phyloP scores from a whole-genome alignment of 1,140 invertebrate species.

The Penaeus japonicus region DNA sequence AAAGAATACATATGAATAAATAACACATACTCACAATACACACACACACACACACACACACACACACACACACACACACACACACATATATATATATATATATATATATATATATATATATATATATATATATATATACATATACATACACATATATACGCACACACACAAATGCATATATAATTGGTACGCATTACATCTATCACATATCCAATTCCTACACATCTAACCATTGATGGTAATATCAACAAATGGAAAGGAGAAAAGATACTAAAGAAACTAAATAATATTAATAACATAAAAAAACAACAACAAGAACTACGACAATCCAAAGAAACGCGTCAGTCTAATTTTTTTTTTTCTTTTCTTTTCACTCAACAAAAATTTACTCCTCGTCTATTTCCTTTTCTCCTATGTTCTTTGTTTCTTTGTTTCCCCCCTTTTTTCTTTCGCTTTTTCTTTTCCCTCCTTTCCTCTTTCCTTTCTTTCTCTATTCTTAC shows the following conservation, averaged over 20 bases:
- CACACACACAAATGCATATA: not conserved
- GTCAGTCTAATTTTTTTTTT: not conserved
- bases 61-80: not conserved
- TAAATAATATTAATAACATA: not conserved
- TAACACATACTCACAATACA: not conserved
- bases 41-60: not conserved
- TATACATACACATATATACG: slow-evolving; percentile 19
- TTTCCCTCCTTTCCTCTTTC: too few relatives aligned
- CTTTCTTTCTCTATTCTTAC: too few relatives aligned
- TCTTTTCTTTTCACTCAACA: not conserved
- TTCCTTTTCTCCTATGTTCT: too few relatives aligned
- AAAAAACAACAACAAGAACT: not conserved
- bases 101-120: not conserved
- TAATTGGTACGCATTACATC: not conserved
- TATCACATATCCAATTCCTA: not conserved
- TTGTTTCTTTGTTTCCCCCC: too few relatives aligned
- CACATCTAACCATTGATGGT: too few relatives aligned
- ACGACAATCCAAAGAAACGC: not conserved
- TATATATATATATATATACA: not conserved
- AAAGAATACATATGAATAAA: not conserved
- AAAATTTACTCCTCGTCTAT: too few relatives aligned
- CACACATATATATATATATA: not conserved
- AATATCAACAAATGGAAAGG: not conserved
- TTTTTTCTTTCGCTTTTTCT: too few relatives aligned
- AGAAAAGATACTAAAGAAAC: not conserved